A percentile compares a stretch with the other conserved stretches of the same genome.
Evolutionary conservation across 2,797 vertebrate species (phyloP).

Genomic region (Dicrostonyx torquatus): DNA sequence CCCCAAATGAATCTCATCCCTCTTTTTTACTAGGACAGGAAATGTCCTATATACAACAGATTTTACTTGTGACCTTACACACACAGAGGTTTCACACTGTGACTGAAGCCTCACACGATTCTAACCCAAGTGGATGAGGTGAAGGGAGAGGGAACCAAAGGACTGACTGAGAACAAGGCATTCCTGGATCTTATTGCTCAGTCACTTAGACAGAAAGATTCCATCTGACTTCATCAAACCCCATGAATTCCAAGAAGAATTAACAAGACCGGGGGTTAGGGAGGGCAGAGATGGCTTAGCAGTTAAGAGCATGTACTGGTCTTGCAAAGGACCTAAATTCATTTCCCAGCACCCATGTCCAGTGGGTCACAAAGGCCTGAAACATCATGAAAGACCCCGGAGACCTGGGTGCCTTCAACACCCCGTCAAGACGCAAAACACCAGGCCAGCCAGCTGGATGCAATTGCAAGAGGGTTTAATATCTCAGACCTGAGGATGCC

Average conservation of each 20-base stretch:
- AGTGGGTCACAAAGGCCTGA: neutral
- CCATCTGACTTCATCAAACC: conserved; percentile 37
- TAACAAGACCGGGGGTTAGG: neutral
- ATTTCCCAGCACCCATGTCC: neutral
- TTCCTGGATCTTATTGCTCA: conserved; percentile 9
- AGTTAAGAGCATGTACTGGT: neutral
- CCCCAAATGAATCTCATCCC: neutral
- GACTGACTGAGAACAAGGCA: neutral
- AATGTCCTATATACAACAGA: neutral
- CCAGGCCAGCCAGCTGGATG: too few relatives aligned
- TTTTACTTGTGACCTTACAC: neutral
- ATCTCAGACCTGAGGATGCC: too few relatives aligned
- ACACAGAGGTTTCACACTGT: neutral
- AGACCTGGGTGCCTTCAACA: too few relatives aligned
- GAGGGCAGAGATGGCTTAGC: neutral
- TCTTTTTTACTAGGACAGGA: neutral
- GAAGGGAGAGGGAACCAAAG: neutral
- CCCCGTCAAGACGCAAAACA: too few relatives aligned
- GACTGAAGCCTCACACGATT: neutral
- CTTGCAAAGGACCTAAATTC: neutral
- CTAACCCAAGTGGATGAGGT: conserved; percentile 22
- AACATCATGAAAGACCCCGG: too few relatives aligned
- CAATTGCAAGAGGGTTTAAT: too few relatives aligned
- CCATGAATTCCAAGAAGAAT: conserved; percentile 2
- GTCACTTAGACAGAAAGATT: neutral